Conservation (phyloP, 2,888 invertebrate genomes). For the Andrena dorsata region DNA sequence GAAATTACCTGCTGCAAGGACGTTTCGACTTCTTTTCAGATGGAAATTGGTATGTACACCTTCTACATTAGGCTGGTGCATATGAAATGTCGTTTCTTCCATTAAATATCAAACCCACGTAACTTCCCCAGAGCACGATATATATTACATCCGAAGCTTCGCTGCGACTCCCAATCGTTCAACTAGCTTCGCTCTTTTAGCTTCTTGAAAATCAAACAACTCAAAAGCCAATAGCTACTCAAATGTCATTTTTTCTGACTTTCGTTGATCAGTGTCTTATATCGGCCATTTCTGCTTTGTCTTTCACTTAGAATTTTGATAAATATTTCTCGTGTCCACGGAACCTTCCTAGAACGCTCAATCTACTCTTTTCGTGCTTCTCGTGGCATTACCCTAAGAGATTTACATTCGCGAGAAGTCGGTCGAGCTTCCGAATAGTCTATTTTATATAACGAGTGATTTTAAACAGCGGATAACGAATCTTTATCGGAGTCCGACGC, state of each 20-base stretch:
- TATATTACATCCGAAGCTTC: constrained; percentile 1
- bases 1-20: constrained; percentile 58
- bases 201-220: too few species aligned
- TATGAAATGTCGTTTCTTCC: constrained; percentile 9
- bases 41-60: constrained; percentile 71
- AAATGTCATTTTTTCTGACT: not conserved
- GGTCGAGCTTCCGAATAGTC: not conserved
- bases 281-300: not conserved
- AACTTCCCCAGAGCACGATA: not conserved
- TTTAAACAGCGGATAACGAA: not conserved
- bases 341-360: not conserved
- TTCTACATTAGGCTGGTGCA: constrained; percentile 1
- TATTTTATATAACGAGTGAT: not conserved
- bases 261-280: not conserved
- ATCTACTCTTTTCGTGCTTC: not conserved
- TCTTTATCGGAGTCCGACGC: too few species aligned
- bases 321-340: not conserved
- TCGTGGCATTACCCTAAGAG: not conserved
- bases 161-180: not conserved
- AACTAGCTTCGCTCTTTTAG: not conserved
- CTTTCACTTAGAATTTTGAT: not conserved
- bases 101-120: constrained; percentile 1
- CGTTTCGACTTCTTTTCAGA: constrained; percentile 67
- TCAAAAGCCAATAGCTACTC: not conserved
- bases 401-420: not conserved